Percentiles rank a stretch among this genome's conserved stretches.
phyloP scores from a whole-genome alignment of 2,888 invertebrate genomes.

The Drosophila emarginata region DNA sequence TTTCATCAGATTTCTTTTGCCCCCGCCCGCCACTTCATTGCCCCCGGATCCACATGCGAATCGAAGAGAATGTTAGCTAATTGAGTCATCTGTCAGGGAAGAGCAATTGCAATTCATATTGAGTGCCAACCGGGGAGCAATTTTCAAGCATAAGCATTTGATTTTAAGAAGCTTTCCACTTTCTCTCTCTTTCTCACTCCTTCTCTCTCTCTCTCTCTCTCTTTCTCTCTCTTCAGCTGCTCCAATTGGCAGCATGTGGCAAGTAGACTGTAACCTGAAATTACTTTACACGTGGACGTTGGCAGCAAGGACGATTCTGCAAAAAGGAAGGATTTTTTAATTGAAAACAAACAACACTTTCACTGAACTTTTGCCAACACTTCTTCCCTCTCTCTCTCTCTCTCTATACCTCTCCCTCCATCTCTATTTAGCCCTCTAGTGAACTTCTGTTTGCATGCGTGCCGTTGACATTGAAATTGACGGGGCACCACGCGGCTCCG shows the following conservation, averaged over 20 bases:
- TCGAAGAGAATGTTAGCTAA: conserved; percentile 34
- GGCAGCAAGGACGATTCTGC: not conserved
- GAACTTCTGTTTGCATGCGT: conserved; percentile 66
- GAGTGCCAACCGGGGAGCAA: conserved; percentile 52
- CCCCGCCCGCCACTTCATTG: not conserved
- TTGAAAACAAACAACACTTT: conserved; percentile 74
- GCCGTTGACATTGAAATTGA: conserved; percentile 58
- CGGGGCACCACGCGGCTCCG: not conserved
- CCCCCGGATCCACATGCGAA: conserved; percentile 4
- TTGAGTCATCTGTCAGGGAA: conserved; percentile 52
- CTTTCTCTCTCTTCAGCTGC: not conserved
- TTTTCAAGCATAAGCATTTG: conserved; percentile 20
- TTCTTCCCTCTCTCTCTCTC: conserved; percentile 10
- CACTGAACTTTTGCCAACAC: conserved; percentile 31
- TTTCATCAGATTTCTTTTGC: too few species aligned
- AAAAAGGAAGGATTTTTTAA: conserved; percentile 56
- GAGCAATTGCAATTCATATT: conserved; percentile 38
- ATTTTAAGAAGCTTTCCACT: conserved; percentile 21
- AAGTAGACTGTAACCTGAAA: conserved; percentile 13
- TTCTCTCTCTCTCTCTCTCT: too few species aligned
- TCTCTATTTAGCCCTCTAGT: not conserved
- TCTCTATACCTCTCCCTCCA: too few species aligned
- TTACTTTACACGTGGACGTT: conserved; percentile 35
- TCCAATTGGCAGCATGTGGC: not conserved
- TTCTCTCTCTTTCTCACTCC: not conserved